Conservation (phyloP, 2,113 vertebrate species). For the Bubalus kerabau region DNA sequence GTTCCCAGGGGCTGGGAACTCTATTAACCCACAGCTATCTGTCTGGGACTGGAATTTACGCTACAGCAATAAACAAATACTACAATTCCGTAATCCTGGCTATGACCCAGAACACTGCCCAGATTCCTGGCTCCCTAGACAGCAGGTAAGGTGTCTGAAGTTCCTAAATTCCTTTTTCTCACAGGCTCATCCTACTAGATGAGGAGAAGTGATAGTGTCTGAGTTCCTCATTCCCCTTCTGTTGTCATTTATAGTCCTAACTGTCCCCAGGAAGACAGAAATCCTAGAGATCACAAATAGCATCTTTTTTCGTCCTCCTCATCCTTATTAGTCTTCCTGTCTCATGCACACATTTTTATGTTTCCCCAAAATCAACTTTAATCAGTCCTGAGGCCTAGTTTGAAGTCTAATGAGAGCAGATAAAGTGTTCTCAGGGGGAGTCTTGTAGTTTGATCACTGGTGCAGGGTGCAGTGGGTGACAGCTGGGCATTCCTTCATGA, state of each 20-base stretch:
- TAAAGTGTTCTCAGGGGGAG: neutral
- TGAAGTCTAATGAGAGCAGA: neutral
- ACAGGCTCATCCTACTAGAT: neutral
- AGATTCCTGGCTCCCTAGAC: slow-evolving; percentile 72
- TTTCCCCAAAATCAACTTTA: slow-evolving; percentile 14
- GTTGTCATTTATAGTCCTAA: neutral
- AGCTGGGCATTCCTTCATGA: slow-evolving; percentile 83
- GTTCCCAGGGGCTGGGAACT: neutral
- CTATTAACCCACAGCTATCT: slow-evolving; percentile 38
- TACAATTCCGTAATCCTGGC: slow-evolving; percentile 84
- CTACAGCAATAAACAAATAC: slow-evolving; percentile 81
- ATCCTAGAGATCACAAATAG: neutral
- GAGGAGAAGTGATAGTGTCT: neutral
- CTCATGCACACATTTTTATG: neutral
- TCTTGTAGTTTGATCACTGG: slow-evolving; percentile 78
- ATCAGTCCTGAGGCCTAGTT: neutral
- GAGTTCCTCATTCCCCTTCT: neutral
- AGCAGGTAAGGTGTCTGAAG: slow-evolving; percentile 78
- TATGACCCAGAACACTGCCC: slow-evolving; percentile 64
- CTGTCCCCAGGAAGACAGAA: neutral
- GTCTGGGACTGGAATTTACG: slow-evolving; percentile 93
- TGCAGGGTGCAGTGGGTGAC: slow-evolving; percentile 87
- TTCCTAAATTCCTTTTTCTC: neutral
- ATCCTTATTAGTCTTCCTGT: neutral
- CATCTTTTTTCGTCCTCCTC: neutral